Evolutionary conservation across 2,797 vertebrate species (phyloP), one percentile per base, ranked within the genome.

Genomic region (Psittacula echo): DNA sequence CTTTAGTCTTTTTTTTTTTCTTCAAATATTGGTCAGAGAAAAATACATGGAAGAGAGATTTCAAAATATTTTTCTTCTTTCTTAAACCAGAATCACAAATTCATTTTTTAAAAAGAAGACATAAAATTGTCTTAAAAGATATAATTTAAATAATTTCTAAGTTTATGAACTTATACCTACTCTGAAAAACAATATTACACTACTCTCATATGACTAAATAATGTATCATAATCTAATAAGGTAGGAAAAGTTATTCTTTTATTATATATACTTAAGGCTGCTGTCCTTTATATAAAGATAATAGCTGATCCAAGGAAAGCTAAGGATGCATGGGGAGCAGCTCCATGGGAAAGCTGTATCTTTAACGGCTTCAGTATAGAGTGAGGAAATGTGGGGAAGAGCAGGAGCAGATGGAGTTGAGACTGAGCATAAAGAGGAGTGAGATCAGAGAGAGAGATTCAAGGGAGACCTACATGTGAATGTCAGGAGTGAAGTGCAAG

Each of bases 361-460:
- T 93, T 90, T 87, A 77, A 90, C 88, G 83, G 66, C 47, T 84
- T 86, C 60, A 37, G 23, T 32, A 37, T 13, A 67, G 75, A 66
- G 44, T 29, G 60, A 22, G 39, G 62, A 91, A 94, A 34, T 41
- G 48, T 1, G 65, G 67, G 44, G 44, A 87, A 42, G 51, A 94
- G 80, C 42, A 3, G 13, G n/a, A 87, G 45, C 2, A 2, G 47
- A 65, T 6, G 12, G 77, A 85, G 54, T 44, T 77, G 65, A 91
- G 73, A 48, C 12, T 79, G 85, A 87, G 72, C 78, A 89, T 87
- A 71, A 77, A 93, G 94, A 87, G 65, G 42, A 77, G 42, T 20
- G 58, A 94, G 87, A 96, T 87, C 75, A 91, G 84, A 87, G 32
- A 11, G 30, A 91, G 64, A 44, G 44, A 85, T 65, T 42, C 2